Evolutionary conservation across 1,140 invertebrate genomes (phyloP).

Genomic region (Reticulitermes speratus): DNA sequence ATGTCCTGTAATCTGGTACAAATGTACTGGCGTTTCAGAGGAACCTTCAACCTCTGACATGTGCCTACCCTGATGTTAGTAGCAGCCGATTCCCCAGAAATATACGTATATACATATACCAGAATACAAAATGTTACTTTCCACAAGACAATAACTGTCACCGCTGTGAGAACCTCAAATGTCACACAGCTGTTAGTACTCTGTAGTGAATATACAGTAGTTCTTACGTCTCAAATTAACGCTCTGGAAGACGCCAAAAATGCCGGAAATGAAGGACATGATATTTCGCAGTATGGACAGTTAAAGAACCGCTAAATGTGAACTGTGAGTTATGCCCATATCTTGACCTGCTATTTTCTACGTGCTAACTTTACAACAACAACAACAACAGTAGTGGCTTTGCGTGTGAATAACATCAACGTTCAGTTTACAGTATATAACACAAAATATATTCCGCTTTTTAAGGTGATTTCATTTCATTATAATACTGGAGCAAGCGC

Average conservation of each 20-base stretch:
- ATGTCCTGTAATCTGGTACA: too few species aligned
- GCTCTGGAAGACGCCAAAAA: not conserved
- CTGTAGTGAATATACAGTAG: too few species aligned
- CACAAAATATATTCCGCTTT: conserved; percentile 3
- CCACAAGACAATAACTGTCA: too few species aligned
- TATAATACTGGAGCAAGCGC: not conserved
- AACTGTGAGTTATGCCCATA: not conserved
- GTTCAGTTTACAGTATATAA: not conserved
- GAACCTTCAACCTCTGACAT: too few species aligned
- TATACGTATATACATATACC: too few species aligned
- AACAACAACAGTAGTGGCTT: not conserved
- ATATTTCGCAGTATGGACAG: not conserved
- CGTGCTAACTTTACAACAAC: not conserved
- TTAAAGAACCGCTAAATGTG: not conserved
- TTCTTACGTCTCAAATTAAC: not conserved
- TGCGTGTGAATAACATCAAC: not conserved
- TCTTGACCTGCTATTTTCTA: not conserved
- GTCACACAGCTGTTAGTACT: too few species aligned
- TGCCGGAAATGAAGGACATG: not conserved
- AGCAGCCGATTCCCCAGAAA: too few species aligned
- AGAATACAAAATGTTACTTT: too few species aligned
- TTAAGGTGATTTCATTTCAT: not conserved
- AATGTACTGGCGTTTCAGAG: too few species aligned
- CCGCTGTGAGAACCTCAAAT: too few species aligned
- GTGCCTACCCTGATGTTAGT: too few species aligned